Base-by-base conservation (phyloP, 2,797 vertebrate genomes). In the Manis javanica region DNA sequence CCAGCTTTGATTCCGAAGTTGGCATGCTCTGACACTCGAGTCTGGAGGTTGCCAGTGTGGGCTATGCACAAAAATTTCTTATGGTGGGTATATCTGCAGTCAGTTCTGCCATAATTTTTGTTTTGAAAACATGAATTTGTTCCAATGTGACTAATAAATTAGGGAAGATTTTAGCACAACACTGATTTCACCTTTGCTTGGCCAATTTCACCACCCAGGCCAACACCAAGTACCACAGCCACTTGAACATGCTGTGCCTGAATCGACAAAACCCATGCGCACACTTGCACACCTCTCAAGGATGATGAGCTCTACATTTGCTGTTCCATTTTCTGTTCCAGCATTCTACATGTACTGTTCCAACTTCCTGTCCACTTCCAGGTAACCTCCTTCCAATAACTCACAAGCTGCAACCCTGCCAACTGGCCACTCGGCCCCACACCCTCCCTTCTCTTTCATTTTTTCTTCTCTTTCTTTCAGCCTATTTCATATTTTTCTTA, bases 101-200 rank as follows among this genome's bases (percentile, higher is more conserved):
- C 18, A 18, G 31, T 39, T 88, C 39, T 42, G 29, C 46, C 39
- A 9, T 23, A 61, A 66, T 0, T 3, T 72, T 88, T 19, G 15
- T 75, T 88, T 26, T 39, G 66, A 83, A 75, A 64, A 84, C 0
- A 0, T 3, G 7, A 75, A 86, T 86, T 57, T 57, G 19, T 63
- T 87, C 74, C 31, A 42, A 37, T 1, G n/a, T 66, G 59, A 75
- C 53, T 49, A 63, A 85, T 34, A 24, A 53, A 66, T 71, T 55
- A 72, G 46, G 75, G 57, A 75, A 86, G 87, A 39, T 66, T 85
- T 59, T 49, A 82, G 75, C 34, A 51, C 55, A 86, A 29, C 5
- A 4, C 34, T 71, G 19, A 89, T 77, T 83, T 86, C 39, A 23
- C 23, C 12, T 49, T 42, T 64, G 46, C 55, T 69, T 66, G 61